Base-by-base conservation (phyloP, 2,113 vertebrate genomes). In the Electrona antarctica region DNA sequence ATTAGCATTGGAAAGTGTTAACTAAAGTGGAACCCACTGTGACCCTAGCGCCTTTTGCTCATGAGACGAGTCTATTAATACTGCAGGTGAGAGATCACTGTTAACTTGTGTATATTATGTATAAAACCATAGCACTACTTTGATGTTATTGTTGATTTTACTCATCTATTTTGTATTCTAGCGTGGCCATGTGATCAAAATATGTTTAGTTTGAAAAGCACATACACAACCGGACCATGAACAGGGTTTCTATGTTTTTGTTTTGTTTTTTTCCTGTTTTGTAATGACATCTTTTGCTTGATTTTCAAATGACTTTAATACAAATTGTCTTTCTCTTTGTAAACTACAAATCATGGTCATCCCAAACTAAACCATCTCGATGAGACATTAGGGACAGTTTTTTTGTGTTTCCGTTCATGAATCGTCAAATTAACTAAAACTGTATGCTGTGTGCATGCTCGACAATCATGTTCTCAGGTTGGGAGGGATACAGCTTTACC, bases 381-480 rank as follows among this genome's bases (percentile, higher is more conserved):
- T 12, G n/a, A 49, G 55, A 29, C 8, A 58, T 15, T 21, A 58
- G 4, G 21, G 10, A 73, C 66, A 0, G 46, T 73, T 74, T 74
- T 66, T 64, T 73, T 59, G 55, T 60, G 81, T 78, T 41, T 41
- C 2, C 33, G 33, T 41, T 41, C 33, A 41, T 56, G 21, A 13
- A 21, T 60, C 33, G 46, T 77, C 48, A 73, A 82, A 84, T 60
- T 62, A 76, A 75, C 76, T 41, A 46, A 67, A 88, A 74, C 28
- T 71, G 82, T 82, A 85, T 91, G 90, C 88, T 84, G 82, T 87
- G 85, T 87, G 88, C 88, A 90, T 90, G 88, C 88, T 90, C 50
- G 91, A 93, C 92, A 93, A 93, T 93, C 92, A 90, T 80, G 67
- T 77, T 85, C 88, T 91, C 90, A 91, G 90, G 90, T 92, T 70